These are phyloP conservation scores for Xenopus tropicalis DNA, from an alignment of 2,113 vertebrate genomes.

Conservation along the genomic window UCB_Xtro_10.0 CM004447.2:99875501-99876000, in stretches of 20 bases:
- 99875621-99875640: no score
- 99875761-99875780: constrained; percentile 1
- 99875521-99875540: no score
- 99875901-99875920: constrained; percentile 22
- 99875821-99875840: constrained; percentile 34
- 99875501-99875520: no score
- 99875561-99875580: no score
- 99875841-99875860: constrained; percentile 25
- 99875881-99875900: constrained; percentile 36
- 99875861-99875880: constrained; percentile 37
- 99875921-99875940: constrained; percentile 30
- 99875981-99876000: constrained; percentile 64
- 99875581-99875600: no score
- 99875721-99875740: constrained; percentile 43
- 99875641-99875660: no score
- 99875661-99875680: constrained; percentile 18
- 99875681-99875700: constrained; percentile 43
- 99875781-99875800: constrained; percentile 30
- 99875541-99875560: no score
- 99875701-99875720: constrained; percentile 45
- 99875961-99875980: constrained; percentile 63
- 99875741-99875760: constrained; percentile 33
- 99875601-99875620: no score
- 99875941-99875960: constrained; percentile 12
- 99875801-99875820: constrained; percentile 42